phyloP scores from a whole-genome alignment of 1,140 invertebrate species.

The Drosophila takahashii region DNA sequence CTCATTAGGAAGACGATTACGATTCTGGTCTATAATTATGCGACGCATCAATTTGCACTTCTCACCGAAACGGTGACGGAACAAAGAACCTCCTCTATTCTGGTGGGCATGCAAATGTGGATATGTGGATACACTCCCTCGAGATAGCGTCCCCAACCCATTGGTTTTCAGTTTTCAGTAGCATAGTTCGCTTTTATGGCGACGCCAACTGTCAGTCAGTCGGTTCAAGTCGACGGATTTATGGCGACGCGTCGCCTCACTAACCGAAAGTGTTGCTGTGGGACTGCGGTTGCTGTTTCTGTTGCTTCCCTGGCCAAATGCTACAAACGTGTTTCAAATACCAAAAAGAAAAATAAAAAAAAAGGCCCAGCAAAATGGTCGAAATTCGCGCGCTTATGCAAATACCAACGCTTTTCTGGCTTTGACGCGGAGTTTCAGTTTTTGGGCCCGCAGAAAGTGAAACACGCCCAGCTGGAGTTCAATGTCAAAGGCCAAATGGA shows the following conservation, averaged over 20 bases:
- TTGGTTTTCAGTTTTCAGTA: conserved; percentile 16
- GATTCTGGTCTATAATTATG: conserved; percentile 2
- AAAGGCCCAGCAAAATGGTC: conserved; percentile 31
- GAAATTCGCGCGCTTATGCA: conserved; percentile 63
- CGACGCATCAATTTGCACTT: conserved; percentile 36
- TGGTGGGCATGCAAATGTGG: conserved; percentile 35
- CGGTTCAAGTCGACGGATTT: conserved; percentile 48
- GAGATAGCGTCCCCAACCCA: not conserved
- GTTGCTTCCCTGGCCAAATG: conserved; percentile 72
- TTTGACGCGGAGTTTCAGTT: conserved; percentile 12
- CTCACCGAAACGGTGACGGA: conserved; percentile 19
- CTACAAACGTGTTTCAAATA: conserved; percentile 80
- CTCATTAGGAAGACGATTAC: conserved; percentile 30
- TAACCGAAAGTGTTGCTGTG: conserved; percentile 70
- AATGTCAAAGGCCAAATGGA: conserved; percentile 44
- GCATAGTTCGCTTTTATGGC: conserved; percentile 49
- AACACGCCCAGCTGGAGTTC: conserved; percentile 28
- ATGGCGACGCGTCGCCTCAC: conserved; percentile 55
- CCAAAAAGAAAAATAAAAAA: conserved; percentile 25
- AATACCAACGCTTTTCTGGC: conserved; percentile 32
- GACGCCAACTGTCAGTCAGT: conserved; percentile 42
- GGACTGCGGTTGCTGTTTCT: conserved; percentile 50
- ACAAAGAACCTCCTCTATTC: conserved; percentile 37
- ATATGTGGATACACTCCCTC: conserved; percentile 15
- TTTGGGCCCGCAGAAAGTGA: conserved; percentile 41